phyloP scores from a whole-genome alignment of 1,140 invertebrate species.

The Saccostrea glomerata region DNA sequence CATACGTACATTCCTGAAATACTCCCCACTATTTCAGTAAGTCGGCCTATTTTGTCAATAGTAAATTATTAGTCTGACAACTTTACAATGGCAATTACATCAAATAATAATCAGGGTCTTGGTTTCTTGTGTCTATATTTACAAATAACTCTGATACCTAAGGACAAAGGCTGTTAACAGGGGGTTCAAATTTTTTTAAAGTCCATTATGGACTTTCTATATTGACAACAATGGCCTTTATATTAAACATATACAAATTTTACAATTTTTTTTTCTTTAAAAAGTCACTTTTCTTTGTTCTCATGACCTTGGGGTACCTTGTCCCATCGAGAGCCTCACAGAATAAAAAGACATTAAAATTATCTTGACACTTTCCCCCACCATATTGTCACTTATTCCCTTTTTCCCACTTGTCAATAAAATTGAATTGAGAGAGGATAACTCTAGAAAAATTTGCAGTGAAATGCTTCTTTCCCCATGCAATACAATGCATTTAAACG shows the following conservation, averaged over 20 bases:
- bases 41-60: background rate
- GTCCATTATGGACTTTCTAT: background rate
- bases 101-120: background rate
- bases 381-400: background rate
- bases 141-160: background rate
- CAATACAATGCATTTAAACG: background rate
- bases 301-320: too few relatives aligned
- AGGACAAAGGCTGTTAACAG: background rate
- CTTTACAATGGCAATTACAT: slow-evolving; percentile 29
- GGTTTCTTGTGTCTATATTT: slow-evolving; percentile 1
- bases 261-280: too few relatives aligned
- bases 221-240: background rate
- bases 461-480: background rate
- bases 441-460: background rate
- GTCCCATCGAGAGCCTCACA: too few relatives aligned
- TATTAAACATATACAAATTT: too few relatives aligned
- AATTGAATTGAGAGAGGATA: background rate
- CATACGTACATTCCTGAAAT: slow-evolving; percentile 8
- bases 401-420: background rate
- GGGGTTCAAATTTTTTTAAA: background rate
- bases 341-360: too few relatives aligned
- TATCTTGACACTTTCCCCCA: too few relatives aligned
- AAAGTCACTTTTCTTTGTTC: too few relatives aligned
- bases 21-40: background rate
- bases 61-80: background rate